phyloP scores from a whole-genome alignment of 1,140 invertebrate species.

The Heterodera schachtii region DNA sequence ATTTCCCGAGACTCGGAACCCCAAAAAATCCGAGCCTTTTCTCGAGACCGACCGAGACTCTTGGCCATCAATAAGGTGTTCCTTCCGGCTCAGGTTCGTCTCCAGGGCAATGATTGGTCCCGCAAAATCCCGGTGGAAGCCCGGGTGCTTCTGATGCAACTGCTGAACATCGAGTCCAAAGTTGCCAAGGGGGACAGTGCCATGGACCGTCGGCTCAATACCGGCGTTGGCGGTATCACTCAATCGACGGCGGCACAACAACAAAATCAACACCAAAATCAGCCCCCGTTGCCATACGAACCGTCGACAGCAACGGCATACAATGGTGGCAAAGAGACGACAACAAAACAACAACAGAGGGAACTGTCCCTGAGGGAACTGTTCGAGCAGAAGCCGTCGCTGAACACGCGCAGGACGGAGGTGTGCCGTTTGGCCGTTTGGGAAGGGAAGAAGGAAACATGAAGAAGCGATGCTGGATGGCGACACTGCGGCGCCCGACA shows the following conservation, averaged over 20 bases:
- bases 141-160: slow-evolving; percentile 61
- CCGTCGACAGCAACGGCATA: background rate
- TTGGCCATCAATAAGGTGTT: slow-evolving; percentile 13
- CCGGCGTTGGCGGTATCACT: background rate
- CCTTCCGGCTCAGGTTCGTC: slow-evolving; percentile 51
- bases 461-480: no score
- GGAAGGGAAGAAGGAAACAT: background rate
- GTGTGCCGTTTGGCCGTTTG: slow-evolving; percentile 33
- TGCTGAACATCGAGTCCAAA: slow-evolving; percentile 64
- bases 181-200: slow-evolving; percentile 34
- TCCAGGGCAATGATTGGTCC: slow-evolving; percentile 64
- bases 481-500: no score
- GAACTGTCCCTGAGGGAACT: slow-evolving; percentile 58
- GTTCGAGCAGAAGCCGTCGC: slow-evolving; percentile 60
- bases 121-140: slow-evolving; percentile 63
- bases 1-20: no score
- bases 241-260: background rate
- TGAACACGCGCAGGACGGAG: slow-evolving; percentile 51
- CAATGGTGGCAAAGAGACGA: background rate
- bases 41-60: no score
- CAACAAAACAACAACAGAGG: background rate
- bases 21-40: no score
- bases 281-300: background rate
- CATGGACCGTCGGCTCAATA: background rate
- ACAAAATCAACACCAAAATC: background rate